Evolutionary conservation across 2,888 invertebrate genomes (phyloP), one percentile per base, ranked within the genome.

Genomic region (Drosophila paucipuncta): DNA sequence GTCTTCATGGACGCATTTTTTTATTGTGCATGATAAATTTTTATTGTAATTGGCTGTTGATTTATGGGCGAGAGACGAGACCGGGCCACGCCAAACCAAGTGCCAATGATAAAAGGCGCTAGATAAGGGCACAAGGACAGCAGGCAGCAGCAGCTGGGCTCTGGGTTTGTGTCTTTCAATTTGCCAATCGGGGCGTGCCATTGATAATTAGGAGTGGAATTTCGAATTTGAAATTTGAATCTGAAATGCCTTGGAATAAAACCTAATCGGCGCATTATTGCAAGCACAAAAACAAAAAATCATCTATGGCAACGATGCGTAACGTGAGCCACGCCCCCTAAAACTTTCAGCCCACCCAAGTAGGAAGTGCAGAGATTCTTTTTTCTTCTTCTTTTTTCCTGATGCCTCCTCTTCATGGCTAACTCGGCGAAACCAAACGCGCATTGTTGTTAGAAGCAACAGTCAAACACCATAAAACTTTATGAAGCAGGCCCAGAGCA

Each of bases 11-110:
- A 83, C 85, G 74, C 73, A 68, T 82, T 73, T 84, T 84, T 84
- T 90, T 88, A 90, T 90, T 85, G 90, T 90, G 89, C 89, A 83
- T 85, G 89, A 85, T 85, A 85, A 89, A 90, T 85, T 85, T 87
- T 90, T 86, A 86, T 87, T 87, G 89, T 90, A 87, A 87, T 87
- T 90, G 87, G 89, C 89, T 84, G 89, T 87, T 87, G 87, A 91
- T 87, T 87, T 91, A 87, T 86, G 89, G 73, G 49, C 67, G 47
- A 58, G 37, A 65, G 63, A 67, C 63, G 57, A 49, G 35, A 37
- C 54, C 47, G 13, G 39, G 9, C 39, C 47, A 22, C 13, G 13
- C 22, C 47, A 47, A 16, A 4, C 47, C 41, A 41, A 16, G 18
- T 9, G 31, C 62, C 57, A 30, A 31, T 67, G 78, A 87, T 89